Evolutionary conservation across 2,888 invertebrate species (phyloP), one percentile per base, ranked within the genome.

Genomic region (Dione juno): DNA sequence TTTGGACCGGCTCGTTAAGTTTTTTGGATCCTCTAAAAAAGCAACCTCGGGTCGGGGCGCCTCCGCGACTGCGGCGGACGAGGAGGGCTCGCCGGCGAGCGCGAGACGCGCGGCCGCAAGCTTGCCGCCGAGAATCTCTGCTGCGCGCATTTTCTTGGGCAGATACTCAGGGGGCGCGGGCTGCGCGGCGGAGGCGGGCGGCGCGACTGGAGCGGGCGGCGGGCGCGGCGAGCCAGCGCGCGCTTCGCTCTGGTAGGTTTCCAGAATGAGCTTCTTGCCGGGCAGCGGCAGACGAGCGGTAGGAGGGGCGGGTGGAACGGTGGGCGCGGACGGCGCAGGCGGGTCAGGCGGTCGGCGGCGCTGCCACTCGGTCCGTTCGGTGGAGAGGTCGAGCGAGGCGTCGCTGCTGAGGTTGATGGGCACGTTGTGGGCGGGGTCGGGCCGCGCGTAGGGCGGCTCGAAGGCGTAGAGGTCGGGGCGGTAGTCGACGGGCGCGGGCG

Each of bases 11-110:
- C 86, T 90, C 89, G 91, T 86, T 90, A 89, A 92, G 92, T 93
- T 93, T 92, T 92, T 93, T 93, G 92, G 88, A 91, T 92, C 92
- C 88, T 92, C 91, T 91, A 93, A 93, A 92, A 92, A 92, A 91
- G 89, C 88, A 82, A 80, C 84, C 82, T 88, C 88, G 75, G 88
- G 77, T 79, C 87, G 88, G 77, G 84, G 79, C 70, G 80, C 65
- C 28, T 72, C 57, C 68, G 78, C 71, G 65, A 80, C 65, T 72
- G 82, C 77, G 69, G 84, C 70, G 67, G 83, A 77, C 66, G 83
- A 79, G 69, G 80, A 58, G 69, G 80, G 61, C 37, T 73, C 61
- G 35, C 14, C 35, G 69, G 78, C 70, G 37, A 73, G 75, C 28
- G 78, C 74, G 68, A 75, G 80, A 37, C 84, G 78, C 74, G 79